Conservation (phyloP, 1,140 invertebrate species). For the Drosophila elegans region DNA sequence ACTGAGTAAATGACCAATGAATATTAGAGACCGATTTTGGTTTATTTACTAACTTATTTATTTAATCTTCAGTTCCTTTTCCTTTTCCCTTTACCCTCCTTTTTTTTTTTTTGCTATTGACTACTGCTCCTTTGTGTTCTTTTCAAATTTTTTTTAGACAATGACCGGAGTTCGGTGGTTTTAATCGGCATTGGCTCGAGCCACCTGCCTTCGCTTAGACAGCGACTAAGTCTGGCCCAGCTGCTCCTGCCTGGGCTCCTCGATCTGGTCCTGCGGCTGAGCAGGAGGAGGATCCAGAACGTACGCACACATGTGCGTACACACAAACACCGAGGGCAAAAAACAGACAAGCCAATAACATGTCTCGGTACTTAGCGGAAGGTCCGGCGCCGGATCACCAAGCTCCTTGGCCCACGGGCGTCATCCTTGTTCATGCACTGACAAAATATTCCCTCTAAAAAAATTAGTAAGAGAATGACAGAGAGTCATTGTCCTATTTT, state of each 20-base stretch:
- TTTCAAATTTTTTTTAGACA: slow-evolving; percentile 3
- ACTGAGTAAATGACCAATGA: slow-evolving; percentile 28
- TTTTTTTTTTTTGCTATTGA: background rate
- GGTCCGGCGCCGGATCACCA: slow-evolving; percentile 9
- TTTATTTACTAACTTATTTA: slow-evolving; percentile 1
- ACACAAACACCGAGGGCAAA: slow-evolving; percentile 8
- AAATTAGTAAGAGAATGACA: too few species aligned
- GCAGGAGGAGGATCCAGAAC: slow-evolving; percentile 25
- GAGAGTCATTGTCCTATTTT: too few species aligned
- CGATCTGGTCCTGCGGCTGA: slow-evolving; percentile 29
- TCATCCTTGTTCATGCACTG: slow-evolving; percentile 1
- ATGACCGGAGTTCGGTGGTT: slow-evolving; percentile 5
- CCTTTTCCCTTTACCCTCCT: background rate
- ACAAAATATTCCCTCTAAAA: background rate
- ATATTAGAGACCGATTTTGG: slow-evolving; percentile 24
- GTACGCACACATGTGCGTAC: background rate
- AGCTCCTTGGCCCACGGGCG: slow-evolving; percentile 7
- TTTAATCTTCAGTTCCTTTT: background rate
- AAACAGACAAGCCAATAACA: slow-evolving; percentile 35
- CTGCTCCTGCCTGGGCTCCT: slow-evolving; percentile 18
- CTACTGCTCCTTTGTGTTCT: slow-evolving; percentile 7
- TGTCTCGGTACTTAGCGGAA: slow-evolving; percentile 62
- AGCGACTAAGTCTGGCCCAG: slow-evolving; percentile 31
- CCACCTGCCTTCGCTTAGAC: slow-evolving; percentile 49
- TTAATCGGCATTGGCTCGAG: slow-evolving; percentile 43